Conservation (phyloP, 2,113 vertebrate species). For the Eulacestoma nigropectus region DNA sequence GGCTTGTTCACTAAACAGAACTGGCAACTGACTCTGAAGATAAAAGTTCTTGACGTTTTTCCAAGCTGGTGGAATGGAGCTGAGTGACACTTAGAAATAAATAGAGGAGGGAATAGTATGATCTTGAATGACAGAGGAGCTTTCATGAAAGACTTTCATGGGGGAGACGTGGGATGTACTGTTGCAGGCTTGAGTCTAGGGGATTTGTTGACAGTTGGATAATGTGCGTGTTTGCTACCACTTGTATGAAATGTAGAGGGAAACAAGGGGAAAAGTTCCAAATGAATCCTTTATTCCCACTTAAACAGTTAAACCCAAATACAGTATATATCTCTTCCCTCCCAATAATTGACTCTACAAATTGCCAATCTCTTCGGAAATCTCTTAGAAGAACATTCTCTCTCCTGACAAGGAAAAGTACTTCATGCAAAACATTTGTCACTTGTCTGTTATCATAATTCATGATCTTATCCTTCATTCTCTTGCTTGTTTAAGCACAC, state of each 20-base stretch:
- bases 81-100: constrained; percentile 64
- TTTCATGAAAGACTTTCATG: constrained; percentile 20
- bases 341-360: not conserved
- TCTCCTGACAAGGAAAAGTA: constrained; percentile 7
- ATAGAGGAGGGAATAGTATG: constrained; percentile 43
- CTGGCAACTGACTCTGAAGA: constrained; percentile 66
- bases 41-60: constrained; percentile 66
- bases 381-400: constrained; percentile 1
- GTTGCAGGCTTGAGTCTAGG: not conserved
- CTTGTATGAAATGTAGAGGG: not conserved
- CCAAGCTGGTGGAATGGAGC: constrained; percentile 61
- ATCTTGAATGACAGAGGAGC: constrained; percentile 26
- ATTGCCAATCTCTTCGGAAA: not conserved
- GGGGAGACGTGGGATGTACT: not conserved
- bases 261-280: not conserved
- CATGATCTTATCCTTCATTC: constrained; percentile 29
- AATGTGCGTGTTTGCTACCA: not conserved
- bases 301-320: not conserved
- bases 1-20: constrained; percentile 67
- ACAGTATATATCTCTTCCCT: not conserved
- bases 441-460: constrained; percentile 56
- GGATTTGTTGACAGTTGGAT: constrained; percentile 27
- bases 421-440: constrained; percentile 38
- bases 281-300: not conserved
- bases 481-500: constrained; percentile 38